A percentile compares a stretch with the other conserved stretches of the same genome.
Conservation (phyloP, 1,140 invertebrate genomes). For the Vanessa tameamea region DNA sequence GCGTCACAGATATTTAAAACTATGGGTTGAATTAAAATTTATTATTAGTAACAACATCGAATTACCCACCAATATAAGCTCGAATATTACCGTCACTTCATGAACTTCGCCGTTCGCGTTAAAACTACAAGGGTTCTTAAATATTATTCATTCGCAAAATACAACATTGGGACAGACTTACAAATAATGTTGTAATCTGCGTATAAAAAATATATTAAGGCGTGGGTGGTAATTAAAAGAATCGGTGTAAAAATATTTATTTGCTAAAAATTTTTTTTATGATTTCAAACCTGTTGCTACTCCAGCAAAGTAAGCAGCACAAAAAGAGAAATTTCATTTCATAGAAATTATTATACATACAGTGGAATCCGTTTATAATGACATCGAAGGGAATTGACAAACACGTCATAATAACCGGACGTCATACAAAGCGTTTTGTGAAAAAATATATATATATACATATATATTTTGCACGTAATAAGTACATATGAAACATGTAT, state of each 20-base stretch:
- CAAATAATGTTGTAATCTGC: not conserved
- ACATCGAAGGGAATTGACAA: too few relatives aligned
- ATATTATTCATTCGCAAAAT: constrained; percentile 9
- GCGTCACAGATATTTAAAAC: constrained; percentile 1
- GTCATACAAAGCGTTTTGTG: too few relatives aligned
- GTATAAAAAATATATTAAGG: not conserved
- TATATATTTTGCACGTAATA: too few relatives aligned
- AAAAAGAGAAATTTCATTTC: constrained; percentile 33
- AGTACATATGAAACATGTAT: too few relatives aligned
- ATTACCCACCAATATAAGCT: constrained; percentile 13
- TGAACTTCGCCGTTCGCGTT: not conserved
- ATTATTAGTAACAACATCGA: constrained; percentile 13
- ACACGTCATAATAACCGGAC: too few relatives aligned
- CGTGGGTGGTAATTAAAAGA: constrained; percentile 24
- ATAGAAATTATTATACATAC: constrained; percentile 29
- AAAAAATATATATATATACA: too few relatives aligned
- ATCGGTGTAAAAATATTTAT: constrained; percentile 22
- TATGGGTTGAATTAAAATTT: not conserved
- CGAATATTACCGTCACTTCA: constrained; percentile 14
- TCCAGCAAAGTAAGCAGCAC: constrained; percentile 34
- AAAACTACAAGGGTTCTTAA: not conserved
- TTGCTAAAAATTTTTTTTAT: constrained; percentile 20
- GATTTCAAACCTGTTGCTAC: constrained; percentile 39
- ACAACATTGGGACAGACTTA: not conserved
- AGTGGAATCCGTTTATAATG: too few relatives aligned